Evolutionary conservation across 2,888 invertebrate genomes (phyloP).

Genomic region (Zelleria hepariella): DNA sequence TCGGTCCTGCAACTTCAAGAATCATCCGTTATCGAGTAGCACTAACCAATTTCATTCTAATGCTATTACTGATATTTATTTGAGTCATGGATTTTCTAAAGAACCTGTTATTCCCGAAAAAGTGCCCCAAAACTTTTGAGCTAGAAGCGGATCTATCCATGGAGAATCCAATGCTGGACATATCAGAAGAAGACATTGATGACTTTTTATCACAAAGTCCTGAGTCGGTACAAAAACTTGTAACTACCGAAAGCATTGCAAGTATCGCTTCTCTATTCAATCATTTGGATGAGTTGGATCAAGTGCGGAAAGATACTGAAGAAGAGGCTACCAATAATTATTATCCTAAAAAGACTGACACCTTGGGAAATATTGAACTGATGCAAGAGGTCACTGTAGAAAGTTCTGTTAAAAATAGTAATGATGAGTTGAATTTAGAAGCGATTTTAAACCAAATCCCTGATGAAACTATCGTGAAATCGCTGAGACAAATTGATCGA

Average conservation of each 20-base stretch:
- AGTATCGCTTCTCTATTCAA: background rate
- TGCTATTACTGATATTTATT: background rate
- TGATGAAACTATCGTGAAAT: too few relatives aligned
- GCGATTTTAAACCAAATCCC: too few relatives aligned
- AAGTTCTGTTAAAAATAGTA: too few relatives aligned
- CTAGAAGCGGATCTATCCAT: background rate
- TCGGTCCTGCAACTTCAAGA: too few relatives aligned
- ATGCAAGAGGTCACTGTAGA: background rate
- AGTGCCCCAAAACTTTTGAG: background rate
- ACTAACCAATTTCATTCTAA: too few relatives aligned
- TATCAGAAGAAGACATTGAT: background rate
- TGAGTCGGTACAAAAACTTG: background rate
- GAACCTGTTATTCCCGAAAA: background rate
- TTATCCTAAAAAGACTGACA: background rate
- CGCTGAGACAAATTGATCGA: too few relatives aligned
- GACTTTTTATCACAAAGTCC: background rate
- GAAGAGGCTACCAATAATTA: background rate
- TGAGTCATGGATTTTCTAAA: background rate
- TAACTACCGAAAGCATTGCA: background rate
- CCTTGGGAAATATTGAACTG: background rate
- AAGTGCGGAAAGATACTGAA: background rate
- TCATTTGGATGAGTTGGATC: background rate
- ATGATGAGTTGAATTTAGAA: too few relatives aligned
- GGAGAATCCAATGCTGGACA: background rate
- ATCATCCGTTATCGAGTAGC: too few relatives aligned